Evolutionary conservation across 2,113 vertebrate species (phyloP).

Genomic region (Sylvilagus bachmani): DNA sequence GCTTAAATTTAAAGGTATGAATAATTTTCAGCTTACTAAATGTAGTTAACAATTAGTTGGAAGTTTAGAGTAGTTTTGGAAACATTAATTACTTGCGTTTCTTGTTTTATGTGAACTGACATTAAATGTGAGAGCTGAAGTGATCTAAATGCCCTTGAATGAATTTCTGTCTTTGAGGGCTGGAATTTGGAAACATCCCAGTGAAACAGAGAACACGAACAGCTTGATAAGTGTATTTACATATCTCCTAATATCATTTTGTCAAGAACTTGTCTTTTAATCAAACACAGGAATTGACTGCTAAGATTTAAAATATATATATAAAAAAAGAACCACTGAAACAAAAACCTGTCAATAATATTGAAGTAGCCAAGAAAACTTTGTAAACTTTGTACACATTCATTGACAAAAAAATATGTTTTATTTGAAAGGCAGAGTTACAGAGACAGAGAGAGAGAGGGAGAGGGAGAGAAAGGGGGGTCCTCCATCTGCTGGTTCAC

Average conservation of each 20-base stretch:
- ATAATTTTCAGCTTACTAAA: not conserved
- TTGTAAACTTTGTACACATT: not conserved
- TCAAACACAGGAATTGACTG: not conserved
- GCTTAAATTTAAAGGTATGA: not conserved
- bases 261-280: slow-evolving; percentile 53
- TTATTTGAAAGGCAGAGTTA: no score
- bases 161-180: not conserved
- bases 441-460: no score
- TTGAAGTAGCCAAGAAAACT: slow-evolving; percentile 13
- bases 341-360: not conserved
- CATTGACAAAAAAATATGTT: not conserved
- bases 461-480: no score
- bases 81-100: slow-evolving; percentile 34
- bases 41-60: not conserved
- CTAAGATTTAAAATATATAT: slow-evolving; percentile 6
- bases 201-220: slow-evolving; percentile 30
- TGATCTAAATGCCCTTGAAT: not conserved
- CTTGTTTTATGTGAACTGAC: slow-evolving; percentile 20
- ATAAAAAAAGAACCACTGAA: not conserved
- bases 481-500: no score
- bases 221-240: slow-evolving; percentile 24
- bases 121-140: not conserved
- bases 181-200: not conserved
- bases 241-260: slow-evolving; percentile 33
- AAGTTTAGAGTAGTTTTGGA: slow-evolving; percentile 41